Evolutionary conservation across 2,113 vertebrate genomes (phyloP), one percentile per base, ranked within the genome.

Genomic region (Piprites chloris): DNA sequence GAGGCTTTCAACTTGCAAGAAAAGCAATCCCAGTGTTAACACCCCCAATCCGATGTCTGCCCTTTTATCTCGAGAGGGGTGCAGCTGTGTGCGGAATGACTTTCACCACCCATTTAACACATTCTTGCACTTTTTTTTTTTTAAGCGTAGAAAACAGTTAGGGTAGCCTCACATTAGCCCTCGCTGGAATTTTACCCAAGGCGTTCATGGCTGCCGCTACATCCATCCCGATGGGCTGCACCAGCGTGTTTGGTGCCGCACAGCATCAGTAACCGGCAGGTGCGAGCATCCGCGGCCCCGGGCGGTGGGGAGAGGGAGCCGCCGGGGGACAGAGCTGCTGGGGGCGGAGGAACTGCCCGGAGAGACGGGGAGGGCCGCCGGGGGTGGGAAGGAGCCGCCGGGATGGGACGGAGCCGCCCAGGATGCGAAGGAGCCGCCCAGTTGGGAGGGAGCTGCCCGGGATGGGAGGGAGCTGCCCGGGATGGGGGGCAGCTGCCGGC

Each of bases 161-260:
- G 52, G 28, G 33, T n/a, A 30, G 39, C 14, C 13, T 24, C 61
- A 1, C 4, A 8, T 37, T 17, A 50, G 22, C 8, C 16, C n/a
- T 41, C 9, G 8, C 23, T 9, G 56, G 26, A 35, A 67, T 85
- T 21, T 12, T 53, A 21, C 23, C 12, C 63, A 7, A 41, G 77
- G 41, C 20, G 4, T 3, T 55, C 63, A 1, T 21, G 23, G 53
- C 66, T 32, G 55, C 46, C 5, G 72, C 37, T 63, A 5, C 24
- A 49, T 11, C 30, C 1, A 21, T 28, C 47, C 18, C 50, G 6
- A 4, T 1, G 27, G 6, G 24, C 1, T 3, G 56, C 44, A 28
- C 1, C 41, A 5, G 2, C 18, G 0, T 0, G 24, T 3, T 49
- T 3, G 12, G 26, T 4, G 22, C 69, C 9, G 22, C 59, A 4